Base-by-base conservation (phyloP, 1,140 invertebrate species). In the Colletes latitarsis region DNA sequence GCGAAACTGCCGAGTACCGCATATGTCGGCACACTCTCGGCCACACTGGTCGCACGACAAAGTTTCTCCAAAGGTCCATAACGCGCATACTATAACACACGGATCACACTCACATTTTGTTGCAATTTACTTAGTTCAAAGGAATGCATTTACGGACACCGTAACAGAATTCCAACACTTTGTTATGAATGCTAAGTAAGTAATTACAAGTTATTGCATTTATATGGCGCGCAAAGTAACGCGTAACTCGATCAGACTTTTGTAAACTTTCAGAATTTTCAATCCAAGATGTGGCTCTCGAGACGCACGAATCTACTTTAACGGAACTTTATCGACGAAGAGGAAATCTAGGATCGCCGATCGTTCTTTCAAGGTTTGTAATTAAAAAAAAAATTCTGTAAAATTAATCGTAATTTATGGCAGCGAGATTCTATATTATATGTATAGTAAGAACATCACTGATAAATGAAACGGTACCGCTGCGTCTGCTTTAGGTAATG, bases 21-120 rank as follows among this genome's bases (percentile, higher is more conserved):
- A 95, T 5, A 94, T 93, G 10, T 92, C 87, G 66, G 92, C 91
- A 79, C 95, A 95, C 89, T 95, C 94, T 21, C 90, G 88, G 10
- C 95, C 95, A 77, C 95, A 95, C 1, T 94, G 94, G 74, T 94
- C 93, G 87, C 95, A 95, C 0, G 93, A 90, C 30, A 92, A 84
- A 8, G 91, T 90, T 75, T 92, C 93, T 8, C 91, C 91, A 43
- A 88, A 82, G 2, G 78, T 84, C 89, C 88, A 91, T 1, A 90
- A 73, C 1, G 87, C 82, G 73, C 85, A 90, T n/a, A 89, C 89
- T 91, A 57, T 43, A 60, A 80, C 41, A 5, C 14, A 67, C 6
- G 55, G 39, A 2, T 39, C 3, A 6, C 3, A 6, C 19, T 52
- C 46, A 19, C 6, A 41, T n/a, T 39, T 39, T 41, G 3, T 1